Evolutionary conservation across 2,888 invertebrate genomes (phyloP).

Genomic region (Dysmachus trigonus): DNA sequence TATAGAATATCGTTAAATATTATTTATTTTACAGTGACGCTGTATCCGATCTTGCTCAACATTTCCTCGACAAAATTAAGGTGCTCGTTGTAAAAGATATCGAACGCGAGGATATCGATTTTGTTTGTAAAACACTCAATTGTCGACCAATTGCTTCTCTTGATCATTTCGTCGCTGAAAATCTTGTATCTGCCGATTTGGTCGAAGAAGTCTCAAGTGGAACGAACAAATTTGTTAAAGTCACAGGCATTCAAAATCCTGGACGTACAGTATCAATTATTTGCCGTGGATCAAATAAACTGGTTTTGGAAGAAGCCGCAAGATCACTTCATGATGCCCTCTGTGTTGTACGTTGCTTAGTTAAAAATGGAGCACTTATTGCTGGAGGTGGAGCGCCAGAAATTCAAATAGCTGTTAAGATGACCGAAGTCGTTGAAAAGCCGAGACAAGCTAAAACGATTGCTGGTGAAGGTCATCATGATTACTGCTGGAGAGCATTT

Average conservation of each 20-base stretch:
- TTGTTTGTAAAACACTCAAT: constrained; percentile 92
- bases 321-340: constrained; percentile 91
- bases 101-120: constrained; percentile 98
- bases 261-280: constrained; percentile 93
- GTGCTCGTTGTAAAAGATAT: constrained; percentile 98
- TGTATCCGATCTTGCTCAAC: constrained; percentile 94
- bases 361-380: constrained; percentile 89
- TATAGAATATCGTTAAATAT: neutral
- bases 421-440: constrained; percentile 66
- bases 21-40: constrained; percentile 78
- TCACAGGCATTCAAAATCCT: constrained; percentile 85
- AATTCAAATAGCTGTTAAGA: constrained; percentile 87
- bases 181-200: constrained; percentile 89
- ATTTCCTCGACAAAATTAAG: constrained; percentile 98
- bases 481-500: constrained; percentile 94
- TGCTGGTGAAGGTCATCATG: constrained; percentile 88
- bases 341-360: constrained; percentile 93
- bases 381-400: constrained; percentile 98
- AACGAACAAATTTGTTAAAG: constrained; percentile 89
- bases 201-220: constrained; percentile 94
- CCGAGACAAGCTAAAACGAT: constrained; percentile 72
- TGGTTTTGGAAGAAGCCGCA: constrained; percentile 90
- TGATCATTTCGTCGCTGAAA: constrained; percentile 95
- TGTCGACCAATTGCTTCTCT: constrained; percentile 98
- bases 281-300: constrained; percentile 85